Evolutionary conservation across 2,888 invertebrate genomes (phyloP).

Genomic region (Drosophila ezoana): DNA sequence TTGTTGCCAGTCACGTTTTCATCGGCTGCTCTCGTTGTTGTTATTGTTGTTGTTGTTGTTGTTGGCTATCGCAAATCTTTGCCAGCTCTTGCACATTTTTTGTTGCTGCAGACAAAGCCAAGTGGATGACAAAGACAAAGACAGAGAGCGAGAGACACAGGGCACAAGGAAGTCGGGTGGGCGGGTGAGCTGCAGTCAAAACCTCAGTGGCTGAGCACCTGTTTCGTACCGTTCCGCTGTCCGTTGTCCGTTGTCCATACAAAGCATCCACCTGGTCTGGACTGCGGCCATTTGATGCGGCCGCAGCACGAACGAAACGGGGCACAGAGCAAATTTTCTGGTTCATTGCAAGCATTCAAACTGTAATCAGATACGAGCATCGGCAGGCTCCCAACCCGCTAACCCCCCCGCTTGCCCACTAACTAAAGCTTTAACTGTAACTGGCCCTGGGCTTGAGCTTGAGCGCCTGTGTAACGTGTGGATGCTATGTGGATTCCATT

Average conservation of each 20-base stretch:
- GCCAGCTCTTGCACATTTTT: slow-evolving; percentile 41
- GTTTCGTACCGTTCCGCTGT: slow-evolving; percentile 37
- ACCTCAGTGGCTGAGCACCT: slow-evolving; percentile 56
- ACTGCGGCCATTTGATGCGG: slow-evolving; percentile 35
- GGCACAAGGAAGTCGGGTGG: not conserved
- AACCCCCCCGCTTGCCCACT: not conserved
- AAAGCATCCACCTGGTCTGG: slow-evolving; percentile 26
- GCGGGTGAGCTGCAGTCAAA: slow-evolving; percentile 3
- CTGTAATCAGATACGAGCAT: slow-evolving; percentile 73
- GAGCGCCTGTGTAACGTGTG: slow-evolving; percentile 30
- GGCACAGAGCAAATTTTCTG: slow-evolving; percentile 75
- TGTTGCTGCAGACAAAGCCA: slow-evolving; percentile 38
- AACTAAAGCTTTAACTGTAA: slow-evolving; percentile 30
- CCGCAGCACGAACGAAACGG: slow-evolving; percentile 59
- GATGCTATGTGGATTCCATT: slow-evolving; percentile 25
- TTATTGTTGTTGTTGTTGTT: slow-evolving; percentile 23
- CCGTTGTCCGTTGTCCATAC: not conserved
- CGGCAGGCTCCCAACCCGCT: not conserved
- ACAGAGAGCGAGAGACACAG: not conserved
- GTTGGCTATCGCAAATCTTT: slow-evolving; percentile 54
- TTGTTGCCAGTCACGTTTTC: slow-evolving; percentile 74
- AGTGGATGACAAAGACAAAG: slow-evolving; percentile 47
- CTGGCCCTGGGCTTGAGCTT: slow-evolving; percentile 17
- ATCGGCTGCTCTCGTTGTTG: slow-evolving; percentile 7
- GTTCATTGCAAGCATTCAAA: slow-evolving; percentile 80